Conservation (phyloP, 2,797 vertebrate genomes). For the Prunella strophiata region DNA sequence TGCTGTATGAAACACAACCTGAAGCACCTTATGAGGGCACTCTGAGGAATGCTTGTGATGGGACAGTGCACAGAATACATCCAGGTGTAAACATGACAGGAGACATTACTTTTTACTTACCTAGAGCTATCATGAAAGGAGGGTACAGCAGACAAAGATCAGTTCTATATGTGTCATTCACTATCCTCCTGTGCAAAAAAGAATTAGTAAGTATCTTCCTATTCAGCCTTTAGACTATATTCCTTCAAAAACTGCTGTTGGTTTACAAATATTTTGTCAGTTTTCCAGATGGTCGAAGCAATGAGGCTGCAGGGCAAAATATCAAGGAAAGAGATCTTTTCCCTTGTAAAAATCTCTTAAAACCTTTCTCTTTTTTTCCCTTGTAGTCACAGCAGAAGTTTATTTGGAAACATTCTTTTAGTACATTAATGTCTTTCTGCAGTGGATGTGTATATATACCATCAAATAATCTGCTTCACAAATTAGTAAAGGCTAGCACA, state of each 20-base stretch:
- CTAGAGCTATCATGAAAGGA: conserved; percentile 98
- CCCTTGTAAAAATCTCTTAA: neutral
- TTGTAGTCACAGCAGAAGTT: neutral
- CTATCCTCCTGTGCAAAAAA: conserved; percentile 91
- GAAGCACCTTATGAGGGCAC: neutral
- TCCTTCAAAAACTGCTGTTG: neutral
- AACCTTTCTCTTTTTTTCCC: neutral
- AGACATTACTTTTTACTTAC: conserved; percentile 77
- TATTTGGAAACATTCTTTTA: neutral
- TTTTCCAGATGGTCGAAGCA: neutral
- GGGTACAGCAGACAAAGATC: conserved; percentile 98
- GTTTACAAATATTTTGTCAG: neutral
- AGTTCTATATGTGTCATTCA: conserved; percentile 98
- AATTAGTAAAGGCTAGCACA: neutral
- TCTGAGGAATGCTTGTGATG: neutral
- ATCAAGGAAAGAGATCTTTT: neutral
- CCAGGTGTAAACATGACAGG: neutral
- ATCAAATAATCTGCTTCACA: neutral
- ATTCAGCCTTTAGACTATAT: neutral
- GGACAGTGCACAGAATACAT: neutral
- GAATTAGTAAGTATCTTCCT: conserved; percentile 11
- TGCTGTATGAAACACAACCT: neutral
- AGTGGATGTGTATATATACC: neutral
- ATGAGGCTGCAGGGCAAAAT: neutral
- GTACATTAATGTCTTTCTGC: neutral